Evolutionary conservation across 2,888 invertebrate genomes (phyloP).

Genomic region (Scelioninae gen. 1): DNA sequence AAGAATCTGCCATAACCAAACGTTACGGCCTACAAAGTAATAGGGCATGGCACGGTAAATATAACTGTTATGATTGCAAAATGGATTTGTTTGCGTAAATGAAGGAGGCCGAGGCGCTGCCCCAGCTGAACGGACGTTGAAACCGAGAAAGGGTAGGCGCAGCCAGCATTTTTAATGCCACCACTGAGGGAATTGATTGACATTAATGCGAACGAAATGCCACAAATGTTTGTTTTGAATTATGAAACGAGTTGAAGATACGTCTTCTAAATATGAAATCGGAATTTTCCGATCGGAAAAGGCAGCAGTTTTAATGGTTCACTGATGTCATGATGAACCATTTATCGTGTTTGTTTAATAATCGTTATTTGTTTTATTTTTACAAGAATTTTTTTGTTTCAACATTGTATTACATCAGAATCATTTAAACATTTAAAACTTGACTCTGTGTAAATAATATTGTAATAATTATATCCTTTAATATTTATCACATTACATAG

Average conservation of each 20-base stretch:
- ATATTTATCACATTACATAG: too few relatives aligned
- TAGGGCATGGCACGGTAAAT: slow-evolving; percentile 59
- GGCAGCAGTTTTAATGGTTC: too few relatives aligned
- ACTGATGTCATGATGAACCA: too few relatives aligned
- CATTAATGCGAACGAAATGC: slow-evolving; percentile 43
- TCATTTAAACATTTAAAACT: too few relatives aligned
- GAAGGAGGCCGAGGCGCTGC: slow-evolving; percentile 58
- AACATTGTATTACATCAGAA: too few relatives aligned
- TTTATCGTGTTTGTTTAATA: too few relatives aligned
- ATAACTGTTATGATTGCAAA: slow-evolving; percentile 67
- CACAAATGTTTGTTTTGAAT: slow-evolving; percentile 38
- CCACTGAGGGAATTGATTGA: slow-evolving; percentile 41
- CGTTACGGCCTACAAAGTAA: slow-evolving; percentile 58
- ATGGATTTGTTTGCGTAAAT: slow-evolving; percentile 59
- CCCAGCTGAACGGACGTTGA: slow-evolving; percentile 7
- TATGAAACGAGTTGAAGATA: slow-evolving; percentile 1
- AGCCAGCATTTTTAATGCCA: slow-evolving; percentile 27
- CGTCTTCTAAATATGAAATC: background rate
- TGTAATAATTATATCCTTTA: too few relatives aligned
- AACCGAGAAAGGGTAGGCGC: slow-evolving; percentile 48
- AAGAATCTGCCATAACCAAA: slow-evolving; percentile 62
- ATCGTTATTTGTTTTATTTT: too few relatives aligned
- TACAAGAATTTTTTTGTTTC: too few relatives aligned
- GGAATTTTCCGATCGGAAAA: background rate
- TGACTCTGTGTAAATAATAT: too few relatives aligned